Conservation (phyloP, 2,888 invertebrate genomes). For the Lycocerus yunnanus region DNA sequence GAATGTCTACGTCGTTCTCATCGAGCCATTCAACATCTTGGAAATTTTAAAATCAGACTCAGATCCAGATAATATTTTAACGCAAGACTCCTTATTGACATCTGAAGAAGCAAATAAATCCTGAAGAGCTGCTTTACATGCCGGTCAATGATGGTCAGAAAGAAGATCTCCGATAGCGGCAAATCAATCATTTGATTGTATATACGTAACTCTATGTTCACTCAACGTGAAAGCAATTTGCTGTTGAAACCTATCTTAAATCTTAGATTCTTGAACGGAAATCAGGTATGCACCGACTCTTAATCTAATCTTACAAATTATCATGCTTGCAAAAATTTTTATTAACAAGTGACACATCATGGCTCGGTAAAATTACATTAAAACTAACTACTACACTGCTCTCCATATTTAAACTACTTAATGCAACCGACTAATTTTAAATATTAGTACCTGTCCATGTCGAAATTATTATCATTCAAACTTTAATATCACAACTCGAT, state of each 20-base stretch:
- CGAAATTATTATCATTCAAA: neutral
- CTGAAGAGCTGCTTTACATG: conserved; percentile 25
- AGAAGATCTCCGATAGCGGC: conserved; percentile 39
- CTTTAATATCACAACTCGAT: neutral
- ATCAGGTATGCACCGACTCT: conserved; percentile 1
- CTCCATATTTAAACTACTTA: neutral
- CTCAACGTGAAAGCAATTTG: conserved; percentile 46
- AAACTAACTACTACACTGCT: neutral
- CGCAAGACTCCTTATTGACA: conserved; percentile 23
- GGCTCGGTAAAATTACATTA: neutral
- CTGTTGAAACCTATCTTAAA: conserved; percentile 45
- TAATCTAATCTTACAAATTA: neutral
- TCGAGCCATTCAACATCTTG: no score
- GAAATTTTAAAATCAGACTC: neutral
- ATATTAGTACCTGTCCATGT: neutral
- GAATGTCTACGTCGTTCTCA: no score
- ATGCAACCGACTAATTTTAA: neutral
- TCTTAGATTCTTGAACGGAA: conserved; percentile 29
- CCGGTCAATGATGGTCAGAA: conserved; percentile 31
- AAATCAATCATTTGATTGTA: conserved; percentile 43
- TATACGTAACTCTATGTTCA: conserved; percentile 39
- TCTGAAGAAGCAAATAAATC: conserved; percentile 33
- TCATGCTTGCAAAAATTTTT: neutral
- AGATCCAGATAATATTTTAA: conserved; percentile 20
- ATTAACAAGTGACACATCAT: neutral